Conservation (phyloP, 2,888 invertebrate genomes). For the Margaritifera margaritifera region DNA sequence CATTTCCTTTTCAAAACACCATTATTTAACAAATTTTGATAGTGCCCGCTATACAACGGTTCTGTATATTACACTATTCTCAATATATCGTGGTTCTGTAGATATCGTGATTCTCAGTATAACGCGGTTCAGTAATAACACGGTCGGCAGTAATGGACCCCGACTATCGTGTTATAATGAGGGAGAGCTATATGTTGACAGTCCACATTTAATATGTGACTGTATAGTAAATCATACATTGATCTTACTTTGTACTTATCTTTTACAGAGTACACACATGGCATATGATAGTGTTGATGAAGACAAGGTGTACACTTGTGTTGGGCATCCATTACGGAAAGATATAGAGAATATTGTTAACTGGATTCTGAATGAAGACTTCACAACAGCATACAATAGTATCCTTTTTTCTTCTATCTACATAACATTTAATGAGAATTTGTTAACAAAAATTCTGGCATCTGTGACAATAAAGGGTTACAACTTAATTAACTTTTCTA, state of each 20-base stretch:
- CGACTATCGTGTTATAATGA: too few relatives aligned
- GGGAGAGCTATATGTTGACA: too few relatives aligned
- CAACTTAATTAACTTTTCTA: neutral
- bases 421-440: neutral
- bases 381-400: conserved; percentile 85
- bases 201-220: too few relatives aligned
- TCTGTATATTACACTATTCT: too few relatives aligned
- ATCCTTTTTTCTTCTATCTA: conserved; percentile 72
- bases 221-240: too few relatives aligned
- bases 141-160: too few relatives aligned
- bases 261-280: conserved; percentile 86
- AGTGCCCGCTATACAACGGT: too few relatives aligned
- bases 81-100: too few relatives aligned
- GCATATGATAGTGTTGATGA: conserved; percentile 92
- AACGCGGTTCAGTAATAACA: too few relatives aligned
- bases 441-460: neutral
- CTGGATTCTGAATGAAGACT: conserved; percentile 83
- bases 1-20: too few relatives aligned
- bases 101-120: too few relatives aligned
- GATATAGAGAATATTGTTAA: conserved; percentile 92
- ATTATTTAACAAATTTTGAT: too few relatives aligned
- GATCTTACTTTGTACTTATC: neutral
- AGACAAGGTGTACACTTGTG: conserved; percentile 94
- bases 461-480: neutral
- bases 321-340: conserved; percentile 92